Percentiles rank a stretch among this genome's conserved stretches.
phyloP scores from a whole-genome alignment of 2,888 invertebrate genomes.

The Agrotis clavis region DNA sequence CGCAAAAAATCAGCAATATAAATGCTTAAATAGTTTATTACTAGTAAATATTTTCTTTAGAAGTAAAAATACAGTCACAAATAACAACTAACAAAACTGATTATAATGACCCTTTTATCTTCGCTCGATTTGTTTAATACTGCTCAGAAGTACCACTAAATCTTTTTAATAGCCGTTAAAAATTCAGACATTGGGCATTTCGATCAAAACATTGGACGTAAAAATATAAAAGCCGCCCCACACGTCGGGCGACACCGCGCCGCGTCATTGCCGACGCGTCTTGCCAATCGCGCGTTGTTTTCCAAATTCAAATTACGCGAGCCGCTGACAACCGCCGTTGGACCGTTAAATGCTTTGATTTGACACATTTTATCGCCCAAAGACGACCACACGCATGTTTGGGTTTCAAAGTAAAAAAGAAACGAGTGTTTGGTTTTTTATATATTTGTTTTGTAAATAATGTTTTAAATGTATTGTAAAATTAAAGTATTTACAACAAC shows the following conservation, averaged over 20 bases:
- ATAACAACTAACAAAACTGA: constrained; percentile 47
- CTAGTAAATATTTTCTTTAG: constrained; percentile 30
- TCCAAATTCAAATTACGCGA: constrained; percentile 71
- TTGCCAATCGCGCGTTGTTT: constrained; percentile 73
- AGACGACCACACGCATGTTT: constrained; percentile 68
- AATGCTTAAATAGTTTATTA: constrained; percentile 19
- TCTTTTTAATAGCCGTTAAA: constrained; percentile 66
- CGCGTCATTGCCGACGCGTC: constrained; percentile 63
- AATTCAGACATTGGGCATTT: constrained; percentile 62
- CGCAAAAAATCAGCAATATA: constrained; percentile 1
- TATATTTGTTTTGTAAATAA: constrained; percentile 1
- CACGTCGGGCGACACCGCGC: constrained; percentile 65
- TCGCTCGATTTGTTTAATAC: constrained; percentile 64
- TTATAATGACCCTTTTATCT: constrained; percentile 65
- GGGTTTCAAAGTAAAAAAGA: constrained; percentile 43
- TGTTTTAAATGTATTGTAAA: not conserved
- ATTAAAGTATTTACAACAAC: not conserved
- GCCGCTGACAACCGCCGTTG: constrained; percentile 59
- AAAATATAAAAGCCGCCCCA: constrained; percentile 66
- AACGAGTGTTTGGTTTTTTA: constrained; percentile 18
- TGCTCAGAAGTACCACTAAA: constrained; percentile 62
- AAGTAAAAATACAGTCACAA: constrained; percentile 35
- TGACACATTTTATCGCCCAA: constrained; percentile 68
- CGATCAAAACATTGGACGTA: constrained; percentile 53
- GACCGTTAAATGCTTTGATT: constrained; percentile 73